These are phyloP conservation scores for Zaprionus bogoriensis DNA, from an alignment of 2,888 invertebrate species.

Conservation along the genomic window DNA sequence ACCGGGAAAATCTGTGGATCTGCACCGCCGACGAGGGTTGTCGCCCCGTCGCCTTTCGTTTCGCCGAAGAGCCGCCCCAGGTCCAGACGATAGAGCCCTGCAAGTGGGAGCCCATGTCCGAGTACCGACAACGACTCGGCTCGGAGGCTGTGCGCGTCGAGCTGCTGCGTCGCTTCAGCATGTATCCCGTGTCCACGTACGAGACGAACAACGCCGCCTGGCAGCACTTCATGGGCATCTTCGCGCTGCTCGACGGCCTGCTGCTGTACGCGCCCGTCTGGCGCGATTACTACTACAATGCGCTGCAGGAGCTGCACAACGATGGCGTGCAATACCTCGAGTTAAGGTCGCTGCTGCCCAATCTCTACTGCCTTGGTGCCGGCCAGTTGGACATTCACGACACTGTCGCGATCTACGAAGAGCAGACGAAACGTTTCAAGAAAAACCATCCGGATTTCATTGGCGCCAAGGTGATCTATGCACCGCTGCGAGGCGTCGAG, in stretches of 20 bases:
- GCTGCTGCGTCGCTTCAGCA: constrained; percentile 84
- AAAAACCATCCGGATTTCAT: constrained; percentile 87
- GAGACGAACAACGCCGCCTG: constrained; percentile 85
- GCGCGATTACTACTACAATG: constrained; percentile 87
- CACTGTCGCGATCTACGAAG: constrained; percentile 85
- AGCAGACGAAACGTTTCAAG: no score
- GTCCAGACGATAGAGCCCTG: constrained; percentile 32
- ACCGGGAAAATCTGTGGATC: constrained; percentile 84
- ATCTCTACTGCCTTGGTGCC: constrained; percentile 87
- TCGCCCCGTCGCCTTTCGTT: constrained; percentile 52
- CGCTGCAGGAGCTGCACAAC: constrained; percentile 85
- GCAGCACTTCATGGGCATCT: constrained; percentile 85
- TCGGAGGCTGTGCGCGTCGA: constrained; percentile 83
- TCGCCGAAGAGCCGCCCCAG: constrained; percentile 50
- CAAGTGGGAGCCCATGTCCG: constrained; percentile 63
- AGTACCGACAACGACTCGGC: constrained; percentile 61
- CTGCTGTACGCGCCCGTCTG: constrained; percentile 86
- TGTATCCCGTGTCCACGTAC: constrained; percentile 84
- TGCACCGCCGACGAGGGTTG: constrained; percentile 78
- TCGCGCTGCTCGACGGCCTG: constrained; percentile 84
- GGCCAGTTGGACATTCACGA: constrained; percentile 84
- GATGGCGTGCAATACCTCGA: constrained; percentile 89
- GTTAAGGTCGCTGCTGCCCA: constrained; percentile 86
- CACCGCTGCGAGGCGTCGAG: constrained; percentile 84
- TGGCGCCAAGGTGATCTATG: constrained; percentile 88